Base-by-base conservation (phyloP, 2,888 invertebrate species). In the Laothoe populi region DNA sequence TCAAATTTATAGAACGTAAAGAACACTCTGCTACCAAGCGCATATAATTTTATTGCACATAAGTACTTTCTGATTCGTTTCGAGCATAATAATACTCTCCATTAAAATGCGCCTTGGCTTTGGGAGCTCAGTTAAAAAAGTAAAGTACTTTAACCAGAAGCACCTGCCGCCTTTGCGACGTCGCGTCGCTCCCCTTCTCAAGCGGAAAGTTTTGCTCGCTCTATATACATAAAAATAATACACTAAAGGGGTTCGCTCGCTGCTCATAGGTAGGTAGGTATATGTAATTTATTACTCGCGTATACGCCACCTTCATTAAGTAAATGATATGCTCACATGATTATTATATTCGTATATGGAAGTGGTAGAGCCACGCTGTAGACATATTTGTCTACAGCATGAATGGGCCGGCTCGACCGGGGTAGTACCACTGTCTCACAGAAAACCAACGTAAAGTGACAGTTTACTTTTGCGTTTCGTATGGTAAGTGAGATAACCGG, bases 91-190 rank as follows among this genome's bases (percentile, higher is more conserved):
- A 49, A 59, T 59, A 59, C 31, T 19, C 31, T 31, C 45, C 24
- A 45, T 64, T 59, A 60, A n/a, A 66, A 63, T 64, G 64, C 61
- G 58, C 57, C 58, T 57, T 64, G 61, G 64, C 63, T 59, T 62
- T 61, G 53, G 19, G 63, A 66, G 65, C 63, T 65, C 62, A 66
- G 63, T 59, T 67, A 31, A 61, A 69, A 68, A 68, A 60, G 66
- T 63, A 65, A 69, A 64, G 64, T 66, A 67, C 66, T 68, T 67
- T 68, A 69, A 66, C 64, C 64, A 53, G 63, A 48, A 60, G 62
- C 70, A 67, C 68, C 68, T 66, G 65, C 58, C 64, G 59, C 64
- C 69, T 59, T 57, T 57, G 63, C 44, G 53, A 63, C 62, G 60
- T 58, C 63, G 60, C 62, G 60, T 59, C 63, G 61, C 63, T 53